Base-by-base conservation (phyloP, 2,888 invertebrate species). In the Melieria omissa region DNA sequence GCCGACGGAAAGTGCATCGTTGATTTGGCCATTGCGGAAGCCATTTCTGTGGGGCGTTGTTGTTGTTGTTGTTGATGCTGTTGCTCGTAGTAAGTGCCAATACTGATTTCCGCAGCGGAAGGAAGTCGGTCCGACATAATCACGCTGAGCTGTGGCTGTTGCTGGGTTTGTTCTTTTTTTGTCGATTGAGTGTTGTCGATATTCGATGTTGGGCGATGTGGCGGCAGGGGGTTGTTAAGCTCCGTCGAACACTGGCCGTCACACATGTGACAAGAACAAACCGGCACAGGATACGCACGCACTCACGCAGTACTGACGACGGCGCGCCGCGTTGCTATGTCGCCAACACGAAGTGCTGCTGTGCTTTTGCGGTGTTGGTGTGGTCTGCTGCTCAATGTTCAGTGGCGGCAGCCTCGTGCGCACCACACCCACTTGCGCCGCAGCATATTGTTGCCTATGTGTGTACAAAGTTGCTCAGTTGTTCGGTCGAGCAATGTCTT, bases 1-100 rank as follows among this genome's bases (percentile, higher is more conserved):
- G 67, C 67, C 9, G 65, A 46, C 65, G 54, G 65, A 45, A 67
- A 67, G 60, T 68, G 54, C 68, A 72, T 71, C 12, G 71, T 62
- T 55, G 71, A 68, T 70, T 54, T 81, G 75, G 67, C 80, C 78
- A 54, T 12, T 52, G 29, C 52, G 55, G 70, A 14, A 58, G 65
- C 29, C 68, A 60, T 49, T 54, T 49, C n/a, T 29, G 62, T n/a
- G 42, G 65, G 62, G 14, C 29, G 57, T 29, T 57, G 42, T 44
- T 14, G 45, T 42, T 47, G 64, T 29, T 29, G 46, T 47, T 29
- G 75, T 72, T 61, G 69, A n/a, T 68, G n/a, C 46, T 49, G 52
- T 29, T 70, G 57, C 4, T 65, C 52, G 12, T 66, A 62, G 16
- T 16, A 10, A 46, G 12, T n/a, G 44, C 5, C 47, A 49, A 16